These are phyloP conservation scores for Muschampia plurimacula DNA, from an alignment of 2,888 invertebrate genomes.

Conservation along the genomic window DNA sequence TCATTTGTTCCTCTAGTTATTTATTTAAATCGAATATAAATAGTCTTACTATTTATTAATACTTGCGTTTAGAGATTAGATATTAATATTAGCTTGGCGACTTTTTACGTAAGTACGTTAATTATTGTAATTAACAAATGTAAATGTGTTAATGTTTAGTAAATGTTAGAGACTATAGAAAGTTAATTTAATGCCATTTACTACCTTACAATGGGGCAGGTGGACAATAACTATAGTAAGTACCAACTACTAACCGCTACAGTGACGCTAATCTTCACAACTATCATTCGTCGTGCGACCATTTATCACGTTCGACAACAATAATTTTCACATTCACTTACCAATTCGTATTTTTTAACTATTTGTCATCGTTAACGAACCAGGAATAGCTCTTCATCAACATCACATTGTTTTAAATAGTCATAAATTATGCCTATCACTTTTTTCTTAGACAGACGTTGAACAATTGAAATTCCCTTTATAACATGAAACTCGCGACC, in stretches of 20 bases:
- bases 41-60: conserved; percentile 12
- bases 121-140: conserved; percentile 16
- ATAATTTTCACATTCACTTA: conserved; percentile 70
- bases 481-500: conserved; percentile 40
- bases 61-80: conserved; percentile 17
- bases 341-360: conserved; percentile 74
- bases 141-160: conserved; percentile 5
- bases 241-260: conserved; percentile 46
- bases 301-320: conserved; percentile 69
- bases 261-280: conserved; percentile 62
- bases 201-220: conserved; percentile 53
- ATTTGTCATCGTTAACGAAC: conserved; percentile 74
- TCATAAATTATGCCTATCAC: conserved; percentile 53
- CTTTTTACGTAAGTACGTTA: neutral
- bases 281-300: conserved; percentile 61
- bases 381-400: conserved; percentile 51
- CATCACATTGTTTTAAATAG: conserved; percentile 53
- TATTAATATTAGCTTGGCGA: neutral
- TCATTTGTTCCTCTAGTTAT: conserved; percentile 26
- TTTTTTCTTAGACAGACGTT: conserved; percentile 47
- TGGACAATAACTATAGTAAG: conserved; percentile 50
- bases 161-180: conserved; percentile 2
- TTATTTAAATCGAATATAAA: conserved; percentile 29
- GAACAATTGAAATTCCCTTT: conserved; percentile 51
- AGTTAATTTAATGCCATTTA: conserved; percentile 19